These are phyloP conservation scores for Mallateleia sp. DNA, from an alignment of 2,888 invertebrate genomes.

Conservation along the genomic window DNA sequence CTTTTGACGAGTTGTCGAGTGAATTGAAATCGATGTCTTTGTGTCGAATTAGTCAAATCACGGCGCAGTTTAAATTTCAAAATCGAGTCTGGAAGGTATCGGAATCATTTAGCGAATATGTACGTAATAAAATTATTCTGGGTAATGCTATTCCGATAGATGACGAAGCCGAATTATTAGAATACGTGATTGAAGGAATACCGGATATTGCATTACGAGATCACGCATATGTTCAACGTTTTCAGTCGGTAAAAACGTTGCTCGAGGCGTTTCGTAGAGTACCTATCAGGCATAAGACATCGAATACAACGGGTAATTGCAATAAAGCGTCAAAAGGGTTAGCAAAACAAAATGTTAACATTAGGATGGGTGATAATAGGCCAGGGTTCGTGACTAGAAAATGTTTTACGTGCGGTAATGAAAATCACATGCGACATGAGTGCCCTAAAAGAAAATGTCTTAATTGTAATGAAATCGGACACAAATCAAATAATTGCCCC, in stretches of 20 bases:
- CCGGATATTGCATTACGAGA: neutral
- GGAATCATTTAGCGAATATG: neutral
- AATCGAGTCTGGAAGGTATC: neutral
- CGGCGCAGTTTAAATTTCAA: neutral
- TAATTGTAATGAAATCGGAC: neutral
- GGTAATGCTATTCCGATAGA: neutral
- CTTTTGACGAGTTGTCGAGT: neutral
- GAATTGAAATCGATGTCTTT: slow-evolving; percentile 2
- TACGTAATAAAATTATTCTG: neutral
- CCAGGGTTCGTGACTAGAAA: neutral
- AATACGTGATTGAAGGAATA: neutral
- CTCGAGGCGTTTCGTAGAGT: neutral
- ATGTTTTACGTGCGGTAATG: neutral
- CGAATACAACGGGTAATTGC: no score
- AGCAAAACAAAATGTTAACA: no score
- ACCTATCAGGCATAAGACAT: neutral
- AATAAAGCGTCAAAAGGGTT: no score
- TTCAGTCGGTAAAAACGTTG: neutral
- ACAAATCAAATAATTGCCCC: neutral
- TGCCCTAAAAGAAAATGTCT: neutral
- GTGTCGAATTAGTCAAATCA: neutral
- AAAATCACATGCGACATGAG: neutral
- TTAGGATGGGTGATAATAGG: no score
- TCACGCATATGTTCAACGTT: neutral
- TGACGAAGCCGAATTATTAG: neutral